Base-by-base conservation (phyloP, 2,113 vertebrate species). In the Bungarus multicinctus region DNA sequence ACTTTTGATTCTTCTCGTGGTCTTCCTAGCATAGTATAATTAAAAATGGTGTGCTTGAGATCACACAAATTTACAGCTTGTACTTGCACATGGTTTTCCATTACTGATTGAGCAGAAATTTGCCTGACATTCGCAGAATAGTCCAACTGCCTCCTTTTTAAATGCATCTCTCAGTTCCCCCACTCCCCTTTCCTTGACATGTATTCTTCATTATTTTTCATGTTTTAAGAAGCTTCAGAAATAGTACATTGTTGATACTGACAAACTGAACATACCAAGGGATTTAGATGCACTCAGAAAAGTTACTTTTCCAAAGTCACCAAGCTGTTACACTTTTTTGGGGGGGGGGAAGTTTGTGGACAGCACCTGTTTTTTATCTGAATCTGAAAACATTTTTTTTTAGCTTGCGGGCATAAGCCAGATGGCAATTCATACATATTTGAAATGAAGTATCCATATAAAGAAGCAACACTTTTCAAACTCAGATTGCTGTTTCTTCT, bases 111-210 rank as follows among this genome's bases (percentile, higher is more conserved):
- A 93, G 90, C 89, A 90, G 81, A 90, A 93, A 93, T 90, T 90
- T 93, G n/a, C 92, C 74, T 93, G 92, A 93, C 92, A 93, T 93
- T 93, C 92, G 14, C 89, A 93, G 81, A 90, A 60, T 53, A 87
- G 74, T 90, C 88, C 88, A 90, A 81, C 54, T 30, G 45, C 23
- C 8, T 90, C 54, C 8, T 89, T 90, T 93, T 93, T 45, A 87
- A 90, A 90, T 53, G 47, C 45, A 43, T 90, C 47, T 87, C 57
- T n/a, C 54, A 58, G 60, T 57, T 86, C 53, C 30, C 25, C 23
- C 52, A 12, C 34, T 16, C 25, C 5, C 88, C 22, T 52, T 90
- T 87, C 3, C 81, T 58, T 53, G 55, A 60, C 89, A 93, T 93
- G 74, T 90, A 90, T 90, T 87, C 81, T 90, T 93, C 81, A 64